Conservation (phyloP, 2,113 vertebrate species). For the Tichodroma muraria region DNA sequence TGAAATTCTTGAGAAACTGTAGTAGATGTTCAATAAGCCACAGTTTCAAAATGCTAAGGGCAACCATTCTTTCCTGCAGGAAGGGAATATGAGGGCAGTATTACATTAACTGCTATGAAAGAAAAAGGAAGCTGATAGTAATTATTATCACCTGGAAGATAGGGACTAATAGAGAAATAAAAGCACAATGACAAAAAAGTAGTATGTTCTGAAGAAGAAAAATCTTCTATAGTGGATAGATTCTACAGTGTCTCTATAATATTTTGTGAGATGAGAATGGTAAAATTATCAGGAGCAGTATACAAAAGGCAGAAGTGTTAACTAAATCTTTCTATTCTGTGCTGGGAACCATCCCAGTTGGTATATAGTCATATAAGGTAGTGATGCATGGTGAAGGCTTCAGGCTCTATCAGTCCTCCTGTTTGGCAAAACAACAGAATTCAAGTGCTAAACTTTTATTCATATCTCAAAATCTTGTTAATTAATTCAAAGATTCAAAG, state of each 20-base stretch:
- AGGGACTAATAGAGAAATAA: not conserved
- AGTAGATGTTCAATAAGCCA: not conserved
- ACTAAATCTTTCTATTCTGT: not conserved
- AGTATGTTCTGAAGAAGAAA: not conserved
- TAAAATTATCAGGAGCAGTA: not conserved
- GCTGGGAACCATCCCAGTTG: not conserved
- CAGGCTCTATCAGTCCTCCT: not conserved
- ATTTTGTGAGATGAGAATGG: not conserved
- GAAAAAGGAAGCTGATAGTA: not conserved
- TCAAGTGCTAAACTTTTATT: not conserved
- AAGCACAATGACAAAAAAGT: not conserved
- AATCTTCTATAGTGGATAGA: not conserved
- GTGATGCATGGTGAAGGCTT: not conserved
- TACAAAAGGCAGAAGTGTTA: not conserved
- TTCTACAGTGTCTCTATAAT: not conserved
- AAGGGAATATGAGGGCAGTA: not conserved
- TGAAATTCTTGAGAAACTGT: not conserved
- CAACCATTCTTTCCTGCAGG: not conserved
- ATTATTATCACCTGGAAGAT: not conserved
- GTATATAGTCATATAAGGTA: not conserved
- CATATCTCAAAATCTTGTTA: not conserved
- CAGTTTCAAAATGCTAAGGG: not conserved
- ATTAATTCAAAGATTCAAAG: not conserved
- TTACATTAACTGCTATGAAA: not conserved
- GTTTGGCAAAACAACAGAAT: not conserved